Percentiles rank a stretch among this genome's conserved stretches.
Evolutionary conservation across 2,113 vertebrate species (phyloP).

Genomic region (Cyanoramphus novaezelandiae): DNA sequence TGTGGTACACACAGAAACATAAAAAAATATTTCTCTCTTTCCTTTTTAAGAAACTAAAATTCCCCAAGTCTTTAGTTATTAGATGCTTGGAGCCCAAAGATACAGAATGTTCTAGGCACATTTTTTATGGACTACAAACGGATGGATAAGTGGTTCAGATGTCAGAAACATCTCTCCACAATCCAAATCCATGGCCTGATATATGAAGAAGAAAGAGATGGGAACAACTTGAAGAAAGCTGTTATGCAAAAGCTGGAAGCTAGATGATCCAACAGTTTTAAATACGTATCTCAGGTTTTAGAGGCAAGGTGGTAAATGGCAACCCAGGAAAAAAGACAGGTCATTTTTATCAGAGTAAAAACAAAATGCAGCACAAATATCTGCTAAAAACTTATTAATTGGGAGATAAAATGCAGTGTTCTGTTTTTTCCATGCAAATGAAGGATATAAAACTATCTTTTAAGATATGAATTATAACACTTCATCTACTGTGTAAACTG

Average conservation of each 20-base stretch:
- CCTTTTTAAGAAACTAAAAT: neutral
- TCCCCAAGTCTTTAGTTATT: neutral
- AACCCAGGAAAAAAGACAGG: neutral
- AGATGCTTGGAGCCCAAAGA: neutral
- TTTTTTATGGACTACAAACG: neutral
- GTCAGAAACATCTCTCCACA: neutral
- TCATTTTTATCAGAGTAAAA: neutral
- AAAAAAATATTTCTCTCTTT: rapidly evolving
- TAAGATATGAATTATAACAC: neutral
- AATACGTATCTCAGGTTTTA: neutral
- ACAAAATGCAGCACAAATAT: neutral
- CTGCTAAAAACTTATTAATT: neutral
- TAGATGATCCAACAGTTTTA: neutral
- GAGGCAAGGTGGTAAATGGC: neutral
- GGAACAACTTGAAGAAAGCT: neutral
- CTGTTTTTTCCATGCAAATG: neutral
- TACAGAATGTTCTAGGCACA: rapidly evolving
- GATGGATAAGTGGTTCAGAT: neutral
- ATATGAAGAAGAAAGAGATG: neutral
- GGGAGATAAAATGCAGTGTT: neutral
- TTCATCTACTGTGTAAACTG: neutral
- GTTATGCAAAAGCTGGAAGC: neutral
- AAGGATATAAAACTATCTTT: neutral
- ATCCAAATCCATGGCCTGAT: neutral
- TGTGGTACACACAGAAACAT: neutral